phyloP scores from a whole-genome alignment of 2,113 vertebrate species.

The Ursus arctos region DNA sequence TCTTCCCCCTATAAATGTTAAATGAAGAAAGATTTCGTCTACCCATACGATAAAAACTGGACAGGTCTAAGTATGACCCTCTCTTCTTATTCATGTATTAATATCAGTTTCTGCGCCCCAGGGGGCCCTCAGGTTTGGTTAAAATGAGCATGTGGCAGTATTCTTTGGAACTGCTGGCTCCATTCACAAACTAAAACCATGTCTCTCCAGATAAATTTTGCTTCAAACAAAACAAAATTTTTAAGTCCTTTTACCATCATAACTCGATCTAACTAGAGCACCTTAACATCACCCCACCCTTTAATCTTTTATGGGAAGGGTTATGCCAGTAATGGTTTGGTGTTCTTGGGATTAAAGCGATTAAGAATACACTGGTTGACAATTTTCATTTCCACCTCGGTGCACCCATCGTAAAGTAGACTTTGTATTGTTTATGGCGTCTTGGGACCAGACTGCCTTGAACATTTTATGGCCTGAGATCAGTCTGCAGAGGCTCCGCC shows the following conservation, averaged over 20 bases:
- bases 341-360: conserved; percentile 80
- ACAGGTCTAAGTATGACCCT: not conserved
- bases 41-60: not conserved
- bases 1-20: not conserved
- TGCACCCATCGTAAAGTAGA: conserved; percentile 46
- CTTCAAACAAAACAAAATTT: conserved; percentile 85
- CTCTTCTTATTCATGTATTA: not conserved
- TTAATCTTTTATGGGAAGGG: conserved; percentile 88
- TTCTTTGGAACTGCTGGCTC: conserved; percentile 52
- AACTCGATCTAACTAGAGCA: conserved; percentile 82
- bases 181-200: conserved; percentile 35
- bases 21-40: conserved; percentile 23
- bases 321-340: conserved; percentile 84
- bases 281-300: conserved; percentile 82
- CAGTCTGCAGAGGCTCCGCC: not conserved
- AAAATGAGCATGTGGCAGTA: not conserved
- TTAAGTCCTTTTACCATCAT: conserved; percentile 88
- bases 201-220: conserved; percentile 81
- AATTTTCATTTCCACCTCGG: conserved; percentile 75
- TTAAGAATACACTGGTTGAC: conserved; percentile 75
- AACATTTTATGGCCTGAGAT: conserved; percentile 38
- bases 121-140: not conserved
- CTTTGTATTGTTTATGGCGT: conserved; percentile 43
- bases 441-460: conserved; percentile 73
- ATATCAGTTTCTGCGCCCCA: not conserved